Base-by-base conservation (phyloP, 2,797 vertebrate genomes). In the Zenarchopterus dispar region DNA sequence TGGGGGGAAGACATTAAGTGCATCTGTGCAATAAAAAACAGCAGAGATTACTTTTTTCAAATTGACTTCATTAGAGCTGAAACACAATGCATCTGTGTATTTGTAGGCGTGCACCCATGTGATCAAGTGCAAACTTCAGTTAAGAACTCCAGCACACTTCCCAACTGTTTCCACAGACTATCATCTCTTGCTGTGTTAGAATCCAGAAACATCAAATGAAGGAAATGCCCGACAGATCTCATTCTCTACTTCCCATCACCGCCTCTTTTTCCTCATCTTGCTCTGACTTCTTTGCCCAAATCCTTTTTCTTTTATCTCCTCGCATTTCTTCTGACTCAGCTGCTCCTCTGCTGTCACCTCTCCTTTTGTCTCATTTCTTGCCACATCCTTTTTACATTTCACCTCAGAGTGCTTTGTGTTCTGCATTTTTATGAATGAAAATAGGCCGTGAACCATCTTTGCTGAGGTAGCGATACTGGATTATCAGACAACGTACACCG, bases 181-280 rank as follows among this genome's bases (percentile, higher is more conserved):
- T 47, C 41, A 68, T 53, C 80, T 73, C 69, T 75, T 66, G 81
- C 75, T 78, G 60, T 28, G 69, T 75, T 70, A 70, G 68, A 61
- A 41, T 71, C 61, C 47, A 59, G 47, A 47, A 56, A 72, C 74
- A 81, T 83, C 73, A 84, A 81, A 78, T 68, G 56, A 79, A 68
- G 1, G 17, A 60, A 49, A 59, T 18, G 47, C 56, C 56, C 79
- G 72, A 43, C 64, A 50, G 53, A 31, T 59, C 62, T 72, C 68
- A 73, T 62, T 76, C 50, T 63, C 50, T 31, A 28, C 47, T 42
- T 77, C 57, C 63, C 46, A 22, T 71, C 53, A 60, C 39, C 9
- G 45, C 55, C 49, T 22, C 28, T 61, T 53, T 28, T 39, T 55
- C 17, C 13, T 49, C 52, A 61, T 33, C 58, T 53, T 13, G 7